A percentile compares a stretch with the other conserved stretches of the same genome.
phyloP scores from a whole-genome alignment of 1,140 invertebrate genomes.

The Andricus grossulariae region DNA sequence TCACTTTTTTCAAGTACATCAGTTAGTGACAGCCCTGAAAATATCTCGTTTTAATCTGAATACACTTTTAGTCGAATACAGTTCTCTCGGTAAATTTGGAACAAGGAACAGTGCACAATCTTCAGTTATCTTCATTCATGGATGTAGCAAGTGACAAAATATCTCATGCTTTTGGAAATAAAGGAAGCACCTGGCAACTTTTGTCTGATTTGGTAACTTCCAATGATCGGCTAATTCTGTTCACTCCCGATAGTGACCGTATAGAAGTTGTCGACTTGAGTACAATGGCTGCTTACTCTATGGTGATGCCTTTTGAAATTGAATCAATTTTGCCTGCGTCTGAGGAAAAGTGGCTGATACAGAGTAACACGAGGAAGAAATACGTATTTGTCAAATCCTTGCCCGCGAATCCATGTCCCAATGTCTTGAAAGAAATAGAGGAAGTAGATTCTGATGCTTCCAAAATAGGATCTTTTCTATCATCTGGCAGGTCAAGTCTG shows the following conservation, averaged over 20 bases:
- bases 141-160: conserved; percentile 65
- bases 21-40: no score
- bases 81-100: conserved; percentile 61
- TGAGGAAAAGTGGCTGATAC: conserved; percentile 68
- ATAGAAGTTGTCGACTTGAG: conserved; percentile 71
- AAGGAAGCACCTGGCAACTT: conserved; percentile 60
- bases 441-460: conserved; percentile 41
- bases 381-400: conserved; percentile 64
- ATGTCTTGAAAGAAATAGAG: conserved; percentile 65
- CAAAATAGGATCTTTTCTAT: conserved; percentile 55
- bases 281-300: conserved; percentile 60
- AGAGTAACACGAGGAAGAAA: conserved; percentile 59
- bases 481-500: conserved; percentile 46
- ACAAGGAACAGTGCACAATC: conserved; percentile 53
- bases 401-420: conserved; percentile 58
- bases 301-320: conserved; percentile 68
- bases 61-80: conserved; percentile 61
- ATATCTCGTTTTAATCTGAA: no score
- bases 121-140: conserved; percentile 65
- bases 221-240: conserved; percentile 63
- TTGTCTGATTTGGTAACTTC: conserved; percentile 59
- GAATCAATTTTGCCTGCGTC: conserved; percentile 64
- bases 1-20: no score
- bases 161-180: conserved; percentile 58
- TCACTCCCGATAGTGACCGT: conserved; percentile 57